Conservation (phyloP, 2,888 invertebrate species). For the Acanthoscelides obtectus region DNA sequence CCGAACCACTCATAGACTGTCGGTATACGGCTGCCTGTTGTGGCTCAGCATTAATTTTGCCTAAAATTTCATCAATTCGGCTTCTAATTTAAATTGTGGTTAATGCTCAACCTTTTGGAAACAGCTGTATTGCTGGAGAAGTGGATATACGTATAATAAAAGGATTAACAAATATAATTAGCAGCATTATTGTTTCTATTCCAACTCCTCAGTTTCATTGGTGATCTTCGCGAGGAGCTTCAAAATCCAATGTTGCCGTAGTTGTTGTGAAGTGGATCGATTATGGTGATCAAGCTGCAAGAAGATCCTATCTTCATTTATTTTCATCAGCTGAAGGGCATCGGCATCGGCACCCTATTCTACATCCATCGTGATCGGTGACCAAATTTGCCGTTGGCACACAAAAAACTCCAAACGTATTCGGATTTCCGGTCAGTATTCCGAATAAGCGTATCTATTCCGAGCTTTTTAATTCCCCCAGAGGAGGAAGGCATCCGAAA, state of each 20-base stretch:
- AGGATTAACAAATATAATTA: too few species aligned
- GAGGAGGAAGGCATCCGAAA: constrained; percentile 24
- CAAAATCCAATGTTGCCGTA: too few species aligned
- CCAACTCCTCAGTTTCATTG: too few species aligned
- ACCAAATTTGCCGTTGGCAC: not conserved
- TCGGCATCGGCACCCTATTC: too few species aligned
- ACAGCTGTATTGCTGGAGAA: not conserved
- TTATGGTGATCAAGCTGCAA: too few species aligned
- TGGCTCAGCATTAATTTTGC: not conserved
- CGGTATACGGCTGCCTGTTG: not conserved
- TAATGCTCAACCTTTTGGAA: not conserved
- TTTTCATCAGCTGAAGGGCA: too few species aligned
- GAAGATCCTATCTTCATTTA: too few species aligned
- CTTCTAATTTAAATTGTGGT: not conserved
- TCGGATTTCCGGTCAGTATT: not conserved
- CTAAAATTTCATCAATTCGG: not conserved
- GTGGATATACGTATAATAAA: too few species aligned
- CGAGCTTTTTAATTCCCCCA: constrained; percentile 25
- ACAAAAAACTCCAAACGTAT: not conserved
- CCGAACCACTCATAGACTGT: constrained; percentile 15
- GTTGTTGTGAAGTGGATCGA: too few species aligned
- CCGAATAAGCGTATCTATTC: not conserved
- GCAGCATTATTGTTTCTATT: too few species aligned
- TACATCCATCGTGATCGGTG: too few species aligned
- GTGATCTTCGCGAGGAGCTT: too few species aligned